Evolutionary conservation across 1,140 invertebrate species (phyloP), one percentile per base, ranked within the genome.

Genomic region (Rhizoglyphus robini): DNA sequence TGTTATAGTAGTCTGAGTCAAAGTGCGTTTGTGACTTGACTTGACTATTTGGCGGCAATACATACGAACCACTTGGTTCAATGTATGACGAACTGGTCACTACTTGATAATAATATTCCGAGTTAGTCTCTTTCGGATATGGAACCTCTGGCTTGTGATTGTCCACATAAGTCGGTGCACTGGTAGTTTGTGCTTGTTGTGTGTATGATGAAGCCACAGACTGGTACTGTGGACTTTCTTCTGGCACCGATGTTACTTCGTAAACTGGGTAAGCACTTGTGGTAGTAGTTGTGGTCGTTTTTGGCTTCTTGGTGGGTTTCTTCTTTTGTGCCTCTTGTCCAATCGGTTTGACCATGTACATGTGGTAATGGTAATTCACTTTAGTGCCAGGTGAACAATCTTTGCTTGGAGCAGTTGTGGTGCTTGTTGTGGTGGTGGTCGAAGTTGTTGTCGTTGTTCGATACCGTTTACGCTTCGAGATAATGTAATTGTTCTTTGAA

Each of bases 1-100:
- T 54, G 23, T 54, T 54, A 32, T 54, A 54, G 51, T 54, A 54
- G 51, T 54, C 51, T 32, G 51, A 8, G 20, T 54, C 51, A 23
- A 54, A 54, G 20, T 54, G 51, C 20, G 8, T 8, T 54, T 54
- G 51, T 20, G 23, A 8, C 23, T 54, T 32, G 23, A 25, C 8
- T 32, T 5, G 15, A 27, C 51, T 32, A 32, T 23, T 32, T 27
- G 51, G 23, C 20, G 23, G 41, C 23, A 23, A 15, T 15, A 46
- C 23, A 23, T 46, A 46, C 41, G 41, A 46, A 23, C 23, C 41
- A 23, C 41, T 46, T 46, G 8, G 51, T 8, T 54, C 51, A 54
- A 54, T 20, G 20, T 54, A 54, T 32, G 51, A 54, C 20, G 51
- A 54, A 32, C 51, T 54, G 51, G 51, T 5, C 20, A 54, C 20